phyloP scores from a whole-genome alignment of 2,888 invertebrate species.

The Falcaria lacertinaria region DNA sequence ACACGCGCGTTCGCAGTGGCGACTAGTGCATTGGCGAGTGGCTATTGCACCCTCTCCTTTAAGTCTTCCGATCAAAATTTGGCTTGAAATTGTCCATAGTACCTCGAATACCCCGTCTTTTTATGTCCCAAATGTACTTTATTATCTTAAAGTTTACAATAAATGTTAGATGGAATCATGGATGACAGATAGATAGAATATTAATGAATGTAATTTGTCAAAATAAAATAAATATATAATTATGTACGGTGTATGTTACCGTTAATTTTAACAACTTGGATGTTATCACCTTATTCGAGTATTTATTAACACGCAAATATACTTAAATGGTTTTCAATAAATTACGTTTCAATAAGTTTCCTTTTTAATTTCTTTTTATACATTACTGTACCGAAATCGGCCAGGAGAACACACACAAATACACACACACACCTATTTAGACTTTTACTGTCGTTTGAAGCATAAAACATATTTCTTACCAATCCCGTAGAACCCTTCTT shows the following conservation, averaged over 20 bases:
- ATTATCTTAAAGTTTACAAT: slow-evolving; percentile 24
- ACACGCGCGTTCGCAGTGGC: slow-evolving; percentile 36
- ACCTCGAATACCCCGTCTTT: slow-evolving; percentile 26
- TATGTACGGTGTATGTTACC: slow-evolving; percentile 41
- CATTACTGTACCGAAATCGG: not conserved
- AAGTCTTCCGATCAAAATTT: slow-evolving; percentile 66
- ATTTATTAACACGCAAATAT: slow-evolving; percentile 63
- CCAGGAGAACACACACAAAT: too few relatives aligned
- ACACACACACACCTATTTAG: too few relatives aligned
- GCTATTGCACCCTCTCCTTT: slow-evolving; percentile 24
- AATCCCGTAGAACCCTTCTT: too few relatives aligned
- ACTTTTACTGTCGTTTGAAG: too few relatives aligned
- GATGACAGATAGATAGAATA: slow-evolving; percentile 39
- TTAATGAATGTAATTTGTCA: slow-evolving; percentile 48
- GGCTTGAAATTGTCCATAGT: slow-evolving; percentile 43
- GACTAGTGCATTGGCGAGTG: slow-evolving; percentile 28
- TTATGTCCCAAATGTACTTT: slow-evolving; percentile 32
- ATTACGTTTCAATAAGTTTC: slow-evolving; percentile 39
- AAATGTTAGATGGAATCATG: slow-evolving; percentile 13
- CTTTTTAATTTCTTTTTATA: slow-evolving; percentile 6
- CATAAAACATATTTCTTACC: too few relatives aligned
- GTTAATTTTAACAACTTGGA: slow-evolving; percentile 56
- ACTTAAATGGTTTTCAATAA: slow-evolving; percentile 73
- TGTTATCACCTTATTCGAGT: slow-evolving; percentile 72
- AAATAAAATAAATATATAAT: slow-evolving; percentile 25